These are phyloP conservation scores for Lumbricus terrestris DNA, from an alignment of 2,888 invertebrate species.

Conservation along the genomic window DNA sequence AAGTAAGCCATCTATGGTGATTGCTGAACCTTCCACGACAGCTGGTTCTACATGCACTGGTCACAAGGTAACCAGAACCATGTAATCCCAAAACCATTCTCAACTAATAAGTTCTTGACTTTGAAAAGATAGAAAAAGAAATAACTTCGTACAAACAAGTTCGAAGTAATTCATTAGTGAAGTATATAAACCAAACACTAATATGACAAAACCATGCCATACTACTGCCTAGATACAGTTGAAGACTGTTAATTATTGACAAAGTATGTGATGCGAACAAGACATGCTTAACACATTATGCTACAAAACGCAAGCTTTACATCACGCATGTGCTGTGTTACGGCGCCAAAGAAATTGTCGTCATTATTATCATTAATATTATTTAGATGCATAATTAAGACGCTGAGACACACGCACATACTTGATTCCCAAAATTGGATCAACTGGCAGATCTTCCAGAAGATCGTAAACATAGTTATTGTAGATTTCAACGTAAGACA, in stretches of 20 bases:
- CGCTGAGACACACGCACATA: slow-evolving; percentile 39
- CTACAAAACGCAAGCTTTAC: background rate
- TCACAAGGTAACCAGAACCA: background rate
- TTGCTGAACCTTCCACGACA: background rate
- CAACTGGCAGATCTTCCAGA: slow-evolving; percentile 72
- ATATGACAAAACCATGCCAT: background rate
- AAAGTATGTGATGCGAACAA: background rate
- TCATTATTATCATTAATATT: no score
- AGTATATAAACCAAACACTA: background rate
- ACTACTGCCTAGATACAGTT: background rate
- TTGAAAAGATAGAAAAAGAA: slow-evolving; percentile 3
- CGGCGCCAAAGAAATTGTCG: no score
- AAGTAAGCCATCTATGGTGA: no score
- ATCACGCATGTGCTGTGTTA: no score
- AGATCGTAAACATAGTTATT: slow-evolving; percentile 95
- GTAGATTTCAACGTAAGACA: slow-evolving; percentile 93
- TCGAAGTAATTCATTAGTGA: background rate
- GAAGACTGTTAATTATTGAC: background rate
- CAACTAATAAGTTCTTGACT: background rate
- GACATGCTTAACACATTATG: background rate
- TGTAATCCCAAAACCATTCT: background rate
- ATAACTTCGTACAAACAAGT: background rate
- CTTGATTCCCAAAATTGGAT: slow-evolving; percentile 56
- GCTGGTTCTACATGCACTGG: background rate
- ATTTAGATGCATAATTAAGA: background rate